phyloP scores from a whole-genome alignment of 2,888 invertebrate species.

The Acanthosepion pharaonis region DNA sequence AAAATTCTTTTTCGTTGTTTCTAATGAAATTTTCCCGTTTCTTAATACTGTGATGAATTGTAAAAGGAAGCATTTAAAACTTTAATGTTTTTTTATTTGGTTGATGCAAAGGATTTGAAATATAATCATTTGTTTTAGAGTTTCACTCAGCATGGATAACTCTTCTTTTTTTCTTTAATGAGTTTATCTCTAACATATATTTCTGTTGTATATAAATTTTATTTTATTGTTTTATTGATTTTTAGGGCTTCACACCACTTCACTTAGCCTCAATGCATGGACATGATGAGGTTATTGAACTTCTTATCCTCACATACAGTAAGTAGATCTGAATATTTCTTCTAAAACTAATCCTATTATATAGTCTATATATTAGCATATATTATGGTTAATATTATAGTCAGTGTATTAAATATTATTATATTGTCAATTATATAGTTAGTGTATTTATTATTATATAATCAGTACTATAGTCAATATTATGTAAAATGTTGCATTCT shows the following conservation, averaged over 20 bases:
- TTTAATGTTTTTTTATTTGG: neutral
- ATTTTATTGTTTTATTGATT: conserved; percentile 58
- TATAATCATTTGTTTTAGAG: neutral
- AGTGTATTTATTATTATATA: too few relatives aligned
- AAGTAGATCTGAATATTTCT: conserved; percentile 76
- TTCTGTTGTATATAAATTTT: neutral
- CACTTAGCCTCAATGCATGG: conserved; percentile 94
- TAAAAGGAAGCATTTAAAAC: neutral
- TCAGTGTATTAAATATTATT: too few relatives aligned
- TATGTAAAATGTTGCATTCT: too few relatives aligned
- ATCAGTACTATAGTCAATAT: too few relatives aligned
- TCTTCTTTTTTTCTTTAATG: neutral
- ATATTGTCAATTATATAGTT: too few relatives aligned
- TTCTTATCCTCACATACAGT: conserved; percentile 93
- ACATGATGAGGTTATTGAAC: conserved; percentile 88
- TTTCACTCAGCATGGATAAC: neutral
- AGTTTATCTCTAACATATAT: neutral
- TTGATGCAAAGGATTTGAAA: neutral
- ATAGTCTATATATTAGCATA: too few relatives aligned
- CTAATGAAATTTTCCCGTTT: too few relatives aligned
- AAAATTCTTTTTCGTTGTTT: too few relatives aligned
- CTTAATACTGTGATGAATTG: too few relatives aligned
- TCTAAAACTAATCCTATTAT: neutral
- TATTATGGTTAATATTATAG: too few relatives aligned
- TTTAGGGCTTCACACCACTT: conserved; percentile 93